A percentile compares a stretch with the other conserved stretches of the same genome.
Conservation (phyloP, 1,140 invertebrate species). For the Radopholus similis region DNA sequence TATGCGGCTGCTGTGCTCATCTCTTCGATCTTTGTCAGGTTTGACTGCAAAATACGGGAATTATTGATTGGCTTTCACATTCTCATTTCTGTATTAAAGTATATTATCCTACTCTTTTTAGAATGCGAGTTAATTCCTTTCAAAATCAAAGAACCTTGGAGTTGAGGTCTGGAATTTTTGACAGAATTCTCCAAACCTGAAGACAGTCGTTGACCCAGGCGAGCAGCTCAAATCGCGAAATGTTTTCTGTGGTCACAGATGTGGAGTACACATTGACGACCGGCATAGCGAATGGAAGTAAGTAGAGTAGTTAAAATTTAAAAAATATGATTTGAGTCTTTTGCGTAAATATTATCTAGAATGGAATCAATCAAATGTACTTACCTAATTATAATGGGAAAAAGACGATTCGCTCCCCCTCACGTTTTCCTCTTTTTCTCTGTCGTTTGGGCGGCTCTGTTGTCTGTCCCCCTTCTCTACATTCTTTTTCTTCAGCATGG, state of each 20-base stretch:
- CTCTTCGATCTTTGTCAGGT: constrained; percentile 86
- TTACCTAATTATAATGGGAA: too few species aligned
- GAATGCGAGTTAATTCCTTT: constrained; percentile 6
- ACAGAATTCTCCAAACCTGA: constrained; percentile 64
- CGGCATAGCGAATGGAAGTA: constrained; percentile 13
- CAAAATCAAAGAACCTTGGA: too few species aligned
- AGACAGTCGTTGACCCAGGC: constrained; percentile 97
- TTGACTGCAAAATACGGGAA: constrained; percentile 38
- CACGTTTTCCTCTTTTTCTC: too few species aligned
- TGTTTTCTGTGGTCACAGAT: constrained; percentile 91
- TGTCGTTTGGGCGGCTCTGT: too few species aligned
- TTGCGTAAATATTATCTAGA: not conserved
- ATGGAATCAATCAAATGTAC: too few species aligned
- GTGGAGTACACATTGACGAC: constrained; percentile 61
- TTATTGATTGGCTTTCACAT: not conserved
- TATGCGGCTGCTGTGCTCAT: constrained; percentile 74
- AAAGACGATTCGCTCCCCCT: too few species aligned
- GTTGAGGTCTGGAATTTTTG: too few species aligned
- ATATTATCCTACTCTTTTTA: not conserved
- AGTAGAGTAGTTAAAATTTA: not conserved
- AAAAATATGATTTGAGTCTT: not conserved
- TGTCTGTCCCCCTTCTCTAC: too few species aligned
- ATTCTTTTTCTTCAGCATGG: too few species aligned
- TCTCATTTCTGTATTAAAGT: too few species aligned
- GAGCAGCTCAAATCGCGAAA: constrained; percentile 95